Conservation (phyloP, 1,140 invertebrate species). For the Drosophila micromelanica region DNA sequence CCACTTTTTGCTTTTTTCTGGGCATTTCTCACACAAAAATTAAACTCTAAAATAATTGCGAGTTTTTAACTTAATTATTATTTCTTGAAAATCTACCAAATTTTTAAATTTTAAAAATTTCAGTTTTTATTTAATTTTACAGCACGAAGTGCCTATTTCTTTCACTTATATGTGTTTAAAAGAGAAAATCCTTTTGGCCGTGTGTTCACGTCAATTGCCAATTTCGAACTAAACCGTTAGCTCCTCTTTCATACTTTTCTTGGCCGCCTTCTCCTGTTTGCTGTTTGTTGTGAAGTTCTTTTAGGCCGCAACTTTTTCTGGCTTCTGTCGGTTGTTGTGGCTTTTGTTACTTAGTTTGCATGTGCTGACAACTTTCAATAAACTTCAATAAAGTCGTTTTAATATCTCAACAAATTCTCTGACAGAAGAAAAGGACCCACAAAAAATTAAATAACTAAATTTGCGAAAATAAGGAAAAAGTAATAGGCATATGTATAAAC, state of each 20-base stretch:
- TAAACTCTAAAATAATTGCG: not conserved
- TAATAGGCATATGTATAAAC: too few species aligned
- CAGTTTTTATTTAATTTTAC: not conserved
- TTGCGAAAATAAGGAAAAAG: too few species aligned
- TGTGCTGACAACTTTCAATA: slow-evolving; percentile 77
- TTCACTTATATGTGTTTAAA: not conserved
- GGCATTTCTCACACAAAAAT: slow-evolving; percentile 58
- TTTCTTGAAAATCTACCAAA: not conserved
- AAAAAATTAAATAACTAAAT: too few species aligned
- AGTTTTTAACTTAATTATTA: too few species aligned
- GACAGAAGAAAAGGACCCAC: slow-evolving; percentile 15
- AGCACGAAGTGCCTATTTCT: not conserved
- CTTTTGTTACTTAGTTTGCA: slow-evolving; percentile 51
- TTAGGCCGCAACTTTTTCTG: slow-evolving; percentile 31
- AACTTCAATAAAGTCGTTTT: slow-evolving; percentile 80
- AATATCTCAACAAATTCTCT: slow-evolving; percentile 60
- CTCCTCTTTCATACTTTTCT: slow-evolving; percentile 42
- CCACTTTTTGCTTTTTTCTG: slow-evolving; percentile 84
- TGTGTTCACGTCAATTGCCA: slow-evolving; percentile 46
- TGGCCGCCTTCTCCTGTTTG: slow-evolving; percentile 19
- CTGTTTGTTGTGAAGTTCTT: slow-evolving; percentile 1
- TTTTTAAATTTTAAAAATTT: not conserved
- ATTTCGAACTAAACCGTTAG: slow-evolving; percentile 58
- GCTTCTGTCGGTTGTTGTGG: slow-evolving; percentile 33
- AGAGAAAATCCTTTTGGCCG: slow-evolving; percentile 18